phyloP scores from a whole-genome alignment of 1,140 invertebrate genomes.

The Drosophila tropicalis region DNA sequence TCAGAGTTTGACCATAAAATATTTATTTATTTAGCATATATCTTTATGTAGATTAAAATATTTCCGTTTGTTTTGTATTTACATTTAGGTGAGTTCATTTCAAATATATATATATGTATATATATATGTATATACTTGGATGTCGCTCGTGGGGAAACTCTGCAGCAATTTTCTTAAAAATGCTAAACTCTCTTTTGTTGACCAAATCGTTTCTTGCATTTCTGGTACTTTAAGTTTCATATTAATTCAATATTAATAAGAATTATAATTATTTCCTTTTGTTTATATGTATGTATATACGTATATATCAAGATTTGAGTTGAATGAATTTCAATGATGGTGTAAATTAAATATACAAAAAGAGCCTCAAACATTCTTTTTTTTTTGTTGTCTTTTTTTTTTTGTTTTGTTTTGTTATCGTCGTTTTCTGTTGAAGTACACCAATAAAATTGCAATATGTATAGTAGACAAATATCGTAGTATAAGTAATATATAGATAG shows the following conservation, averaged over 20 bases:
- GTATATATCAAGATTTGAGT: conserved; percentile 14
- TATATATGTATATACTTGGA: conserved; percentile 32
- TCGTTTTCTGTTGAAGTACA: conserved; percentile 56
- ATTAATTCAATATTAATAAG: conserved; percentile 31
- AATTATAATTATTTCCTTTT: conserved; percentile 6
- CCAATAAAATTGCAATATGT: conserved; percentile 61
- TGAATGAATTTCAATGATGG: conserved; percentile 69
- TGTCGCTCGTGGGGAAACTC: conserved; percentile 35
- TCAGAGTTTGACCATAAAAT: conserved; percentile 54
- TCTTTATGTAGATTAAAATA: conserved; percentile 66
- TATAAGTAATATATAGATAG: conserved; percentile 21
- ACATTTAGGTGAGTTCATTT: conserved; percentile 66
- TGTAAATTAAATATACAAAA: conserved; percentile 80
- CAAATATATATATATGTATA: conserved; percentile 41
- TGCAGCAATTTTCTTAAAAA: conserved; percentile 53
- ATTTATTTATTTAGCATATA: conserved; percentile 58
- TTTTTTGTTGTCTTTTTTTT: conserved; percentile 29
- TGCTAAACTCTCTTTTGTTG: conserved; percentile 24
- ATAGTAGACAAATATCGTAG: conserved; percentile 41
- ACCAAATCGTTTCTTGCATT: conserved; percentile 30
- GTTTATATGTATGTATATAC: conserved; percentile 11
- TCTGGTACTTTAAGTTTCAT: conserved; percentile 31
- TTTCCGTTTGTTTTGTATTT: conserved; percentile 65
- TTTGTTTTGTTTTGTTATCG: conserved; percentile 31
- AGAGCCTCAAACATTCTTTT: conserved; percentile 43